Evolutionary conservation across 2,797 vertebrate genomes (phyloP), one percentile per base, ranked within the genome.

Genomic region (Phoebastria nigripes): DNA sequence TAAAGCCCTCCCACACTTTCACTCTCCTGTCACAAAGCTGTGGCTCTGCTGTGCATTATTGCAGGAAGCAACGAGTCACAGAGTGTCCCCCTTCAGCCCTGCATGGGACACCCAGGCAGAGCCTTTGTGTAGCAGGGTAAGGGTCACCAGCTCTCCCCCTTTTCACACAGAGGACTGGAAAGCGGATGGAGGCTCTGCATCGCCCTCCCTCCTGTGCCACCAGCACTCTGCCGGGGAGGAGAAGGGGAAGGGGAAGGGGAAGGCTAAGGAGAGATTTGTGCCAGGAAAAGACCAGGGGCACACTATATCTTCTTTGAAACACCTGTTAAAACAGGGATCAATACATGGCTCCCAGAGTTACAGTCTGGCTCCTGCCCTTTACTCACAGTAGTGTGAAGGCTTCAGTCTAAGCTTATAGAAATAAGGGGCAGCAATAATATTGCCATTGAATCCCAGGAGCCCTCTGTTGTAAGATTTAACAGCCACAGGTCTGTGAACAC

Each of bases 251-350:
- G 35, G 44, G 61, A 81, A 91, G 29, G 25, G 41, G 46, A 82
- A 86, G 37, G 12, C 35, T 84, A 17, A 65, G 54, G 39, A 89
- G 62, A 91, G 80, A 95, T 94, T 90, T 93, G 77, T 93, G 62
- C 39, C 49, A 39, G 51, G 31, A 86, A 46, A 79, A 83, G 65
- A 79, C 13, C 33, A 66, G 31, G 65, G 41, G 26, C 54, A 79
- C 39, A 13, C 37, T 93, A 33, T 62, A 66, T 83, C 88, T 93
- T 89, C 78, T 41, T 74, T 67, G 66, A 87, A 91, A 93, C 85
- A 91, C 46, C 80, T 91, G 77, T 79, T 95, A 87, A 95, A 97
- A 80, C 70, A 89, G 47, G 41, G 52, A 94, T 93, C 82, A 89
- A 70, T 94, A 76, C 26, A 47, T 33, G 31, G 59, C 55, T 90